Conservation (phyloP, 2,888 invertebrate genomes). For the Dioctria linearis region DNA sequence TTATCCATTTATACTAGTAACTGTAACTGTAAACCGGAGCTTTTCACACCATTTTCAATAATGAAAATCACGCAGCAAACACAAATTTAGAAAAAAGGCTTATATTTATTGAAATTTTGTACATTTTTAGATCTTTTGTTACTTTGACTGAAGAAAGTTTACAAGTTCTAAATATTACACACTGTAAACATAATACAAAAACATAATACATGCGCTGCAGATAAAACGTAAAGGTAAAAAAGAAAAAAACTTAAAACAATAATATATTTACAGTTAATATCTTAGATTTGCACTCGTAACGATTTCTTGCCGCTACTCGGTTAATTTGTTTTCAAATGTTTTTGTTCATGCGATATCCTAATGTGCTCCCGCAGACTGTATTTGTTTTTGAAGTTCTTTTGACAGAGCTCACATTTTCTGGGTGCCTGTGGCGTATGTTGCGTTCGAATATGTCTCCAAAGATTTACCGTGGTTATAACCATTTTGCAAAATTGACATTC, state of each 20-base stretch:
- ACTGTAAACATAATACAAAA: conserved; percentile 14
- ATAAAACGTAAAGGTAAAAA: background rate
- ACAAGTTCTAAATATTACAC: conserved; percentile 23
- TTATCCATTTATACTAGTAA: background rate
- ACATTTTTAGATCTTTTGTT: conserved; percentile 22
- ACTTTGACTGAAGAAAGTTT: conserved; percentile 36
- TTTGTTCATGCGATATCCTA: conserved; percentile 71
- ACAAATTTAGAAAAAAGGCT: conserved; percentile 28
- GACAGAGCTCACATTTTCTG: conserved; percentile 70
- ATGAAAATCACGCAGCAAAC: background rate
- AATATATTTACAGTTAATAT: conserved; percentile 6
- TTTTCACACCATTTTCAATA: too few relatives aligned
- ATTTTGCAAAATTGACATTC: conserved; percentile 73
- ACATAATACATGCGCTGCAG: background rate
- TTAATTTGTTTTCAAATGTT: conserved; percentile 60
- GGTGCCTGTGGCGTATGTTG: conserved; percentile 72
- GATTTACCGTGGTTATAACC: conserved; percentile 72
- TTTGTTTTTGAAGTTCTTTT: conserved; percentile 72
- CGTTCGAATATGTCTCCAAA: conserved; percentile 72
- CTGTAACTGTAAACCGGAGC: too few relatives aligned
- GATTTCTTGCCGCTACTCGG: background rate
- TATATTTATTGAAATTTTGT: conserved; percentile 37
- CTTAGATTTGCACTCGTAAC: conserved; percentile 17
- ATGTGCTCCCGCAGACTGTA: conserved; percentile 71
- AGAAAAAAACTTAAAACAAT: conserved; percentile 18